phyloP scores from a whole-genome alignment of 2,113 vertebrate species.

The Sclerurus mexicanus region DNA sequence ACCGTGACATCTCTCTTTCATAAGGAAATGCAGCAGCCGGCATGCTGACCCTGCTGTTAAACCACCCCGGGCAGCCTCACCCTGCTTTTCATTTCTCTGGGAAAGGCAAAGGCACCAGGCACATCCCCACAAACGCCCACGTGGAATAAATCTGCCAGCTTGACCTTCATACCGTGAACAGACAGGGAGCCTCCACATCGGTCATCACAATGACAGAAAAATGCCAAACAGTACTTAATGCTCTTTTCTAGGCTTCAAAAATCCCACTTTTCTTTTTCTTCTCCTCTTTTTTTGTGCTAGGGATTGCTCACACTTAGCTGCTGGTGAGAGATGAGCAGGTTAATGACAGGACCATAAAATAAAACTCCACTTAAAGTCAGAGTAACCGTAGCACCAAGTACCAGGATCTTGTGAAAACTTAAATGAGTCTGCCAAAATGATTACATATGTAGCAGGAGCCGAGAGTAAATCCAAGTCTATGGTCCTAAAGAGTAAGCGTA shows the following conservation, averaged over 20 bases:
- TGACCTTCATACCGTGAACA: neutral
- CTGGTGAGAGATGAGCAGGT: slow-evolving; percentile 7
- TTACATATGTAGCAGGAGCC: slow-evolving; percentile 8
- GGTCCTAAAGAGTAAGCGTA: slow-evolving; percentile 43
- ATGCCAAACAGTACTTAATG: neutral
- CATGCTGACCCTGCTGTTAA: neutral
- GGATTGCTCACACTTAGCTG: neutral
- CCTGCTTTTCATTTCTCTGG: neutral
- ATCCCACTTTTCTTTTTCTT: neutral
- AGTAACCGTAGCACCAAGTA: neutral
- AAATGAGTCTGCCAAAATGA: slow-evolving; percentile 42
- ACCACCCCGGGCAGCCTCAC: neutral
- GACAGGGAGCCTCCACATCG: neutral
- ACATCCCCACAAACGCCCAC: neutral
- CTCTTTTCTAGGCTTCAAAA: neutral
- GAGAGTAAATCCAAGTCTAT: slow-evolving; percentile 55
- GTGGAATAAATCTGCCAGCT: neutral
- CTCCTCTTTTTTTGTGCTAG: neutral
- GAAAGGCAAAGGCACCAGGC: neutral
- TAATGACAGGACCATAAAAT: slow-evolving; percentile 33
- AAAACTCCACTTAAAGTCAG: slow-evolving; percentile 20
- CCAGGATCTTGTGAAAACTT: neutral
- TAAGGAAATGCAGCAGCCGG: neutral
- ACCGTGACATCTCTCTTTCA: neutral
- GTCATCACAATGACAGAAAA: neutral